Percentiles rank a stretch among this genome's conserved stretches.
Conservation (phyloP, 2,113 vertebrate species). For the Colistium nudipinnis region DNA sequence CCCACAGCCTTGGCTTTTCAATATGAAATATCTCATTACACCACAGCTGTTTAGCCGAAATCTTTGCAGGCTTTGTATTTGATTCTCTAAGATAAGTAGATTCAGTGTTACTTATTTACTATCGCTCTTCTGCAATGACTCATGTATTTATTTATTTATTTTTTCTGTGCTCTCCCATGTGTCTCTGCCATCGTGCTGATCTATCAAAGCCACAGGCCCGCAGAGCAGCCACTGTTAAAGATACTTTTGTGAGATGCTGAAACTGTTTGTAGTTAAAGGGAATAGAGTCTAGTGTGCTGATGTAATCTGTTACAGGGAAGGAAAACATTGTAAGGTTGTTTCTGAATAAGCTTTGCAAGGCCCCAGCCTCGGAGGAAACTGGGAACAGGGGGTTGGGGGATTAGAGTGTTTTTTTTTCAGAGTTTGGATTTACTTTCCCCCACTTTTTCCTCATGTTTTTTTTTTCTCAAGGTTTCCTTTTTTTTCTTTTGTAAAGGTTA, state of each 20-base stretch:
- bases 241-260: conserved; percentile 51
- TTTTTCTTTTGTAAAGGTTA: conserved; percentile 26
- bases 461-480: conserved; percentile 35
- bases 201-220: conserved; percentile 33
- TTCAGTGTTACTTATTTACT: conserved; percentile 33
- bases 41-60: conserved; percentile 61
- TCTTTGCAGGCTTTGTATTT: conserved; percentile 58
- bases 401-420: conserved; percentile 33
- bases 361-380: conserved; percentile 60
- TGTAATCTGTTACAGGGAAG: conserved; percentile 73
- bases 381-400: conserved; percentile 51
- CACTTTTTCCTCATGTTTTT: conserved; percentile 40
- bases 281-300: conserved; percentile 58
- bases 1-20: conserved; percentile 45
- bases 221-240: conserved; percentile 32
- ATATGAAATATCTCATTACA: conserved; percentile 72
- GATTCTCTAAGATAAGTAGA: conserved; percentile 47
- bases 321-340: conserved; percentile 70
- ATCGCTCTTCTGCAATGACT: conserved; percentile 40
- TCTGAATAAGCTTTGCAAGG: conserved; percentile 66
- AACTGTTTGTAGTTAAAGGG: conserved; percentile 53
- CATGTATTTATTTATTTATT: conserved; percentile 3
- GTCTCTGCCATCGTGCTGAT: conserved; percentile 29
- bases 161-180: conserved; percentile 22
- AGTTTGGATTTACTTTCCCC: conserved; percentile 46